Percentiles rank a stretch among this genome's conserved stretches.
Evolutionary conservation across 2,888 invertebrate genomes (phyloP).

Genomic region (Lepidocyrtinus sp.): DNA sequence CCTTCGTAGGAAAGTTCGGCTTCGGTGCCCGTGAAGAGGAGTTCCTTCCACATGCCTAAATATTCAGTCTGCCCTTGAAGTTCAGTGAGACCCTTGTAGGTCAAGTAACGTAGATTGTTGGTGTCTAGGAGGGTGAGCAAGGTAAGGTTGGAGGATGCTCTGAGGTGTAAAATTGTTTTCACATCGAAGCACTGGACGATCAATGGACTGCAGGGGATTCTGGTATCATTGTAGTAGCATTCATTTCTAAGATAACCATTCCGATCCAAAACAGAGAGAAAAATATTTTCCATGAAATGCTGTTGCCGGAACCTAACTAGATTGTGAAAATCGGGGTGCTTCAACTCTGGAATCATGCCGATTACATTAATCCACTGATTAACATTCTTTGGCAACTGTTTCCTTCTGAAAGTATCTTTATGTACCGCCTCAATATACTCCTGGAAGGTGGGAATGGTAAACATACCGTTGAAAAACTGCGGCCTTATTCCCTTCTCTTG

Average conservation of each 20-base stretch:
- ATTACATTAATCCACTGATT: no score
- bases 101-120: slow-evolving; percentile 45
- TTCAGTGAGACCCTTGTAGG: slow-evolving; percentile 48
- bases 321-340: slow-evolving; percentile 56
- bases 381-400: no score
- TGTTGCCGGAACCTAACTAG: background rate
- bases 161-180: slow-evolving; percentile 47
- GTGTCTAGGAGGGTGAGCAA: slow-evolving; percentile 55
- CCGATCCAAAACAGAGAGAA: no score
- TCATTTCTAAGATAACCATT: background rate
- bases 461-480: slow-evolving; percentile 61
- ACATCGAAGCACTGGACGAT: slow-evolving; percentile 63
- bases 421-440: slow-evolving; percentile 62
- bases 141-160: slow-evolving; percentile 24
- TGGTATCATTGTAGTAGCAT: slow-evolving; percentile 13
- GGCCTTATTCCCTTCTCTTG: slow-evolving; percentile 62
- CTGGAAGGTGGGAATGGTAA: slow-evolving; percentile 65
- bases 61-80: slow-evolving; percentile 41
- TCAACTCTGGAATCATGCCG: slow-evolving; percentile 64
- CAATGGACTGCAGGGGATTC: slow-evolving; percentile 58
- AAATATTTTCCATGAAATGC: slow-evolving; percentile 52
- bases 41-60: slow-evolving; percentile 58
- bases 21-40: slow-evolving; percentile 47
- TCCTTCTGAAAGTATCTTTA: slow-evolving; percentile 47
- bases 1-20: slow-evolving; percentile 30